Evolutionary conservation across 2,113 vertebrate genomes (phyloP).

Genomic region (Pterocles gutturalis): DNA sequence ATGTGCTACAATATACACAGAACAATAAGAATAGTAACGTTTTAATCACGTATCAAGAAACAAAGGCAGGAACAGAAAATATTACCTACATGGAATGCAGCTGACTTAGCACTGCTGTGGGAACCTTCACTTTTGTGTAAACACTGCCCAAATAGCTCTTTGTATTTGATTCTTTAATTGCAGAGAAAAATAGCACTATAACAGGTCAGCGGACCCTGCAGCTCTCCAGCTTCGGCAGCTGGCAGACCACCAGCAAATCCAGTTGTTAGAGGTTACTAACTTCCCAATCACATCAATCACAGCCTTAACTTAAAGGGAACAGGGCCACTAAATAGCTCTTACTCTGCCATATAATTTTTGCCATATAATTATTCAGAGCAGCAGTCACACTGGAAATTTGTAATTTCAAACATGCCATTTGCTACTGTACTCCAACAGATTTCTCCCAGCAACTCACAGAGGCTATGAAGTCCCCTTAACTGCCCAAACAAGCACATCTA

Average conservation of each 20-base stretch:
- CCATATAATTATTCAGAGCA: not conserved
- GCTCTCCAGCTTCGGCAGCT: not conserved
- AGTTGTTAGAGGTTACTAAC: not conserved
- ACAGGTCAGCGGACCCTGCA: not conserved
- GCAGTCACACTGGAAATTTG: not conserved
- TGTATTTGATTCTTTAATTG: slow-evolving; percentile 35
- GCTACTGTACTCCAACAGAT: not conserved
- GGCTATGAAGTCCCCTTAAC: not conserved
- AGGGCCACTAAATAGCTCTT: not conserved
- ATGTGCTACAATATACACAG: not conserved
- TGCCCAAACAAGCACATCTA: not conserved
- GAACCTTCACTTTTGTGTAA: slow-evolving; percentile 49
- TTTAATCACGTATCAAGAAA: not conserved
- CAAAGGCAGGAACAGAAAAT: slow-evolving; percentile 57
- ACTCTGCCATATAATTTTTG: not conserved
- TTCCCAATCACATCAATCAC: not conserved
- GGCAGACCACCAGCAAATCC: not conserved
- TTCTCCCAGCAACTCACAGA: not conserved
- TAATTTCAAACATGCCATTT: not conserved
- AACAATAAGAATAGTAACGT: not conserved
- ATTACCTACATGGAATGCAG: not conserved
- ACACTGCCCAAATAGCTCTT: slow-evolving; percentile 8
- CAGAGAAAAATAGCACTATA: not conserved
- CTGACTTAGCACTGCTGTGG: slow-evolving; percentile 40
- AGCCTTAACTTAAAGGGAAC: not conserved